Evolutionary conservation across 1,140 invertebrate species (phyloP), one percentile per base, ranked within the genome.

Genomic region (Oreohelix idahoensis): DNA sequence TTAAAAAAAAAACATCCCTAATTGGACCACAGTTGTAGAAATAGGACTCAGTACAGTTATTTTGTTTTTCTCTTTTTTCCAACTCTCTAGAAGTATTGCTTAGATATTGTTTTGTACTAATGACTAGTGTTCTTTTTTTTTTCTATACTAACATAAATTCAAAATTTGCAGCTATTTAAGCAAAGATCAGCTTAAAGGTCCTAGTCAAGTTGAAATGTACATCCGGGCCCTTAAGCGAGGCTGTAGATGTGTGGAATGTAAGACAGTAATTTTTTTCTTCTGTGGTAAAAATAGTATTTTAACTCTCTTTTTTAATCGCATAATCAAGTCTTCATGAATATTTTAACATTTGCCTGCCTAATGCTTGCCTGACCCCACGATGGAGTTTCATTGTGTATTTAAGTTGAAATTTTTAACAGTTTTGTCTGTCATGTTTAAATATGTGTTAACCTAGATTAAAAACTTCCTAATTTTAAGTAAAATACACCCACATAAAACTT

Each of bases 151-250:
- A 66, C 29, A 66, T 32, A 8, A 66, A 66, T 17, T 26, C 15
- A 17, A 2, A 29, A 66, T 85, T 84, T 83, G 15, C 84, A 97
- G 97, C 84, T 99, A 99, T 93, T 93, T 99, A 66, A 98, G 96
- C 58, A 98, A 98, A 17, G 98, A 99, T 93, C 98, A 99, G 92
- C 96, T 99, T 90, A 97, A 96, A 71, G 98, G 97, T 89, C 98
- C 99, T 91, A 99, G 97, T 26, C 98, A 97, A 49, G 94, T 97
- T 73, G 98, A 99, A 94, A 98, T 98, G 0, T 99, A 99, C 92
- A 97, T 96, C 0, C 93, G 97, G 23, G 97, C 96, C 79, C 93
- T 99, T 51, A 94, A 96, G 84, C 95, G 95, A 93, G 98, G 98
- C 8, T 99, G 98, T 91, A 94, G 98, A 29, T 98, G 98, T 92